Conservation (phyloP, 2,888 invertebrate genomes). For the Diabrotica balteata region DNA sequence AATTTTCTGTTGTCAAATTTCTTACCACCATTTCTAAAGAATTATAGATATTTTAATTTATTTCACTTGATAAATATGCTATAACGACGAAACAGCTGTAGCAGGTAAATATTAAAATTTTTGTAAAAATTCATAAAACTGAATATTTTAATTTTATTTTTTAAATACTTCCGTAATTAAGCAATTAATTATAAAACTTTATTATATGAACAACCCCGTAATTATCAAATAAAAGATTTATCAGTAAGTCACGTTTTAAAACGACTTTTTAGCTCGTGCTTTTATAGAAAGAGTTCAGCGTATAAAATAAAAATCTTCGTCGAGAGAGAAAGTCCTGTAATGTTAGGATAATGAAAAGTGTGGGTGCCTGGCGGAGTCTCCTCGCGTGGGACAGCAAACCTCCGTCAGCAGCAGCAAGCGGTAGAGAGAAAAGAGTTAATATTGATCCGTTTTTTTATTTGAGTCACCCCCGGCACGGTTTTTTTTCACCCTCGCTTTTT, state of each 20-base stretch:
- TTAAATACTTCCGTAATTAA: too few relatives aligned
- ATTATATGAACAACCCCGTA: too few relatives aligned
- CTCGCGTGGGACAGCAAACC: constrained; percentile 18
- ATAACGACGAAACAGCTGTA: too few relatives aligned
- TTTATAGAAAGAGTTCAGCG: background rate
- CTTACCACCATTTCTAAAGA: too few relatives aligned
- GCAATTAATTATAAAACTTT: too few relatives aligned
- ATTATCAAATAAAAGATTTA: too few relatives aligned
- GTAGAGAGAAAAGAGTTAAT: constrained; percentile 67
- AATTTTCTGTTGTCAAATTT: too few relatives aligned
- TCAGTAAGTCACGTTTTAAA: background rate
- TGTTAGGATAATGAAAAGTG: constrained; percentile 17
- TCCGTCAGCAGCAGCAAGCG: constrained; percentile 48
- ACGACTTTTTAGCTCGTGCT: background rate
- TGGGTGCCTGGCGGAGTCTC: constrained; percentile 13
- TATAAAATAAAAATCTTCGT: constrained; percentile 4
- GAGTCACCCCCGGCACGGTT: constrained; percentile 66
- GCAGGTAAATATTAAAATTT: too few relatives aligned
- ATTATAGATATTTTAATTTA: too few relatives aligned
- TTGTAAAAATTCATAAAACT: too few relatives aligned
- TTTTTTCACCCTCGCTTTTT: constrained; percentile 66
- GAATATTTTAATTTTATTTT: too few relatives aligned
- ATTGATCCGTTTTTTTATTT: constrained; percentile 73
- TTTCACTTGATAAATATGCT: too few relatives aligned
- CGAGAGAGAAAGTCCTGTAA: constrained; percentile 5